These are phyloP conservation scores for Chaetophractus vellerosus DNA, from an alignment of 2,797 vertebrate genomes.

Conservation along the genomic window DNA sequence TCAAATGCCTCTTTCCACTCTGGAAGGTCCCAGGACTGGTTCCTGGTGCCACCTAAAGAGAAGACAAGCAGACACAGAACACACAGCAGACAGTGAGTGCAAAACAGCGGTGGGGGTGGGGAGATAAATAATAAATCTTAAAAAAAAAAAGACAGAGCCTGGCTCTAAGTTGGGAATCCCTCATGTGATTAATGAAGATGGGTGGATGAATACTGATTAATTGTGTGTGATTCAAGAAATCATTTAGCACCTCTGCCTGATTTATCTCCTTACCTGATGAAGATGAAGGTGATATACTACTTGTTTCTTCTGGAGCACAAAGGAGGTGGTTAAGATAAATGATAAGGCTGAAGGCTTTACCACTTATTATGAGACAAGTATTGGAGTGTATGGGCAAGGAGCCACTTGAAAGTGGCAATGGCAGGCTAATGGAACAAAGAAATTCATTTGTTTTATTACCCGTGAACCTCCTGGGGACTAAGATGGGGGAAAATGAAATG, in stretches of 20 bases:
- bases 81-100: too few relatives aligned
- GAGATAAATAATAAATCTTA: too few relatives aligned
- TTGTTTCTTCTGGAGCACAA: constrained; percentile 40
- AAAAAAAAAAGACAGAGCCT: background rate
- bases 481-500: constrained; percentile 61
- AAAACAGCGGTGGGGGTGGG: too few relatives aligned
- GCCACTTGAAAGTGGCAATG: constrained; percentile 63
- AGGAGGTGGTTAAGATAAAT: constrained; percentile 34
- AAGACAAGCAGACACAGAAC: too few relatives aligned
- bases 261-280: constrained; percentile 26
- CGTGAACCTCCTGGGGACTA: background rate
- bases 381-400: constrained; percentile 21
- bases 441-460: constrained; percentile 66
- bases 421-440: constrained; percentile 59
- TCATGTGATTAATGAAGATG: background rate
- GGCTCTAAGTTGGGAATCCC: background rate
- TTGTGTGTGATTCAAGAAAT: constrained; percentile 41
- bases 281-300: constrained; percentile 20
- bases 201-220: background rate
- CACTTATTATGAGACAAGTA: constrained; percentile 54
- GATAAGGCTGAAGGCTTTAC: constrained; percentile 8
- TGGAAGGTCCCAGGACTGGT: too few relatives aligned
- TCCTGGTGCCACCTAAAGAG: too few relatives aligned
- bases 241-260: constrained; percentile 27
- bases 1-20: too few relatives aligned